phyloP scores from a whole-genome alignment of 2,113 vertebrate species.

The Varanus komodoensis region DNA sequence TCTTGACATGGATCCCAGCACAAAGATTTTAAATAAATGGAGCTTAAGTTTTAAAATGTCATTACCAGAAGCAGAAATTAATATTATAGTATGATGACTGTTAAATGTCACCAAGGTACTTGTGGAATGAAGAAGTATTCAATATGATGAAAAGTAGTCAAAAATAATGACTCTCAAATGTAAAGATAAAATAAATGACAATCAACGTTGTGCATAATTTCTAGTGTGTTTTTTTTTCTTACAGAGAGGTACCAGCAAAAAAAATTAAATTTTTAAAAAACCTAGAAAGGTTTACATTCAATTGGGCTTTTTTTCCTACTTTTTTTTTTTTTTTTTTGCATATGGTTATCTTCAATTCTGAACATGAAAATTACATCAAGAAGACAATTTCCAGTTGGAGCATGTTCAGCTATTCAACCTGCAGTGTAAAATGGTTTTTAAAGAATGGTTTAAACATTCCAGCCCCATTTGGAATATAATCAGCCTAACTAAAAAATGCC shows the following conservation, averaged over 20 bases:
- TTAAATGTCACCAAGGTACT: conserved; percentile 2
- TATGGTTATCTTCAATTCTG: background rate
- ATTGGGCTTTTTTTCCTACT: too few species aligned
- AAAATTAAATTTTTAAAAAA: too few species aligned
- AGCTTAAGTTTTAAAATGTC: background rate
- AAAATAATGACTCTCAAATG: background rate
- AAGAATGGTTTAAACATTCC: background rate
- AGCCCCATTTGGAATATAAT: background rate
- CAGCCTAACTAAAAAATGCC: conserved; percentile 3
- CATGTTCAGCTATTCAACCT: background rate
- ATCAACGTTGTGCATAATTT: background rate
- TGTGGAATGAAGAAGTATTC: background rate
- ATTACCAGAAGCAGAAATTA: conserved; percentile 10
- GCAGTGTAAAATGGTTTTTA: background rate
- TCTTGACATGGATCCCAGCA: background rate
- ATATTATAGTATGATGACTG: conserved; percentile 22
- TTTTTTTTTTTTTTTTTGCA: background rate
- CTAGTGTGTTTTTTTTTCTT: background rate
- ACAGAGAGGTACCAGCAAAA: background rate
- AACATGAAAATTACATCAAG: background rate
- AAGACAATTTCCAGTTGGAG: background rate
- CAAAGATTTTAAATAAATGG: background rate
- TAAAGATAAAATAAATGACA: conserved; percentile 10
- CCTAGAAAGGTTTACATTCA: too few species aligned
- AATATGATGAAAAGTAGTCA: background rate